Evolutionary conservation across 2,888 invertebrate genomes (phyloP), one percentile per base, ranked within the genome.

Genomic region (Hydraecia micacea): DNA sequence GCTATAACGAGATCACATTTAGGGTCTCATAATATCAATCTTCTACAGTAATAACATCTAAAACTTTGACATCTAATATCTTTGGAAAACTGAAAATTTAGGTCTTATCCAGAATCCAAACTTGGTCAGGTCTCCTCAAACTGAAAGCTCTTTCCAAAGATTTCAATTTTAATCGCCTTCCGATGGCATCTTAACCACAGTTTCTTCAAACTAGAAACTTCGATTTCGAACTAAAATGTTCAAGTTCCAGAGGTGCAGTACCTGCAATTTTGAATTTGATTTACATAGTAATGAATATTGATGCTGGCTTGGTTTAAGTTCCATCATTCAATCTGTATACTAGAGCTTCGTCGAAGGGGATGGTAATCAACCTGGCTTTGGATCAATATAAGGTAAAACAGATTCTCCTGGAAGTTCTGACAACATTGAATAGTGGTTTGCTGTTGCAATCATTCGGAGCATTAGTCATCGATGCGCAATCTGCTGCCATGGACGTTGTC

Each of bases 271-370:
- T 46, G 80, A 73, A 67, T 70, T 11, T 11, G 7, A 84, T 84
- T 67, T 74, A 36, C 84, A 81, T 83, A 62, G 25, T 25, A 42
- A 81, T 83, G 81, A 75, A 85, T 83, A 85, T 76, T 73, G 46
- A 76, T 73, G 58, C 11, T 39, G 18, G 49, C 11, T 42, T 28
- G 71, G 32, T 36, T 49, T 9, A 62, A 71, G 55, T 62, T 84
- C 28, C 18, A 60, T 63, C n/a, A 73, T 58, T 79, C 73, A 79
- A 79, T 79, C 79, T 69, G 80, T 84, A 8, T 15, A 68, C 68
- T 28, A 78, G n/a, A 42, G 67, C 39, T 72, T 58, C 36, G 52
- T 60, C 42, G n/a, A 28, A 32, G 28, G 8, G 55, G 42, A 69
- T 69, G 32, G 25, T 79, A 84, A 67, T 84, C 18, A n/a, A 67